phyloP scores from a whole-genome alignment of 2,113 vertebrate species.

The Takifugu bimaculatus region DNA sequence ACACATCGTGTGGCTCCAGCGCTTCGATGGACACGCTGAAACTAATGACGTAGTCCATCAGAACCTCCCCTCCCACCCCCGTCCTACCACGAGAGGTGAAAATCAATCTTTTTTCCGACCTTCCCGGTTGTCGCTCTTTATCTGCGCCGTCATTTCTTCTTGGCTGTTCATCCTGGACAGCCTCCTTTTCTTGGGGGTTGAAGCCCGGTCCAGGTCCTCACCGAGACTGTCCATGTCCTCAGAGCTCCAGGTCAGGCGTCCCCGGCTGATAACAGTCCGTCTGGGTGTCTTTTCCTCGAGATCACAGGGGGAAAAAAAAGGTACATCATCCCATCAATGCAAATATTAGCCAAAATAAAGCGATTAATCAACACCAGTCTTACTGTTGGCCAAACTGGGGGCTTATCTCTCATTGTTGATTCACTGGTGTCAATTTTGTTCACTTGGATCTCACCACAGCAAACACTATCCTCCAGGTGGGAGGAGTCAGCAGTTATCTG shows the following conservation, averaged over 20 bases:
- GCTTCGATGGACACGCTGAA: conserved; percentile 74
- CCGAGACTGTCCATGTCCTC: conserved; percentile 46
- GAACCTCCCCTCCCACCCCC: neutral
- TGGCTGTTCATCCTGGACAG: conserved; percentile 46
- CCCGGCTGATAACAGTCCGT: conserved; percentile 44
- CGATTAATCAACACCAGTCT: conserved; percentile 10
- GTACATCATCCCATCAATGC: neutral
- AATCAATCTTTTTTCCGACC: conserved; percentile 31
- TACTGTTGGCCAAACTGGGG: conserved; percentile 58
- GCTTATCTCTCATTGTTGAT: conserved; percentile 15
- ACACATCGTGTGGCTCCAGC: conserved; percentile 85
- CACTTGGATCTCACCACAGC: conserved; percentile 57
- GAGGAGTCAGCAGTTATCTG: conserved; percentile 54
- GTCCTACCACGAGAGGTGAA: neutral
- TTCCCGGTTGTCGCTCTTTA: conserved; percentile 57
- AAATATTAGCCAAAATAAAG: neutral
- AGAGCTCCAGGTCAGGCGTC: conserved; percentile 52
- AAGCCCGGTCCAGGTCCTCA: conserved; percentile 35
- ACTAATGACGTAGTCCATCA: conserved; percentile 16
- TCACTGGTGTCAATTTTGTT: conserved; percentile 49
- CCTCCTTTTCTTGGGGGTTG: conserved; percentile 57
- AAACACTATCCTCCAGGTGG: conserved; percentile 48
- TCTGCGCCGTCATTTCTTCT: conserved; percentile 48
- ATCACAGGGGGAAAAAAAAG: neutral
- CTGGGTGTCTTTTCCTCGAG: conserved; percentile 62